phyloP scores from a whole-genome alignment of 2,797 vertebrate genomes.

The Cichlasoma orientale region DNA sequence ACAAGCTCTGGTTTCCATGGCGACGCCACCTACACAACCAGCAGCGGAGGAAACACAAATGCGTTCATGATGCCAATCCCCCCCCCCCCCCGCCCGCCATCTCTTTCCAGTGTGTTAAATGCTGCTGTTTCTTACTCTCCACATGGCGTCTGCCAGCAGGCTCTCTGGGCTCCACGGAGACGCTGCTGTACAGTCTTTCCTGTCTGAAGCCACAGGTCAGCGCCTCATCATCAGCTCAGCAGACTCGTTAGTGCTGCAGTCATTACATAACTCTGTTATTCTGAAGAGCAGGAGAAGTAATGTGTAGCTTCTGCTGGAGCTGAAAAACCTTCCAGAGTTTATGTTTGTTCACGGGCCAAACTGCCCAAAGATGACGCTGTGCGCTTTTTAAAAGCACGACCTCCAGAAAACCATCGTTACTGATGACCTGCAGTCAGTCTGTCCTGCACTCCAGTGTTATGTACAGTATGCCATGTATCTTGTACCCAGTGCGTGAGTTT shows the following conservation, averaged over 20 bases:
- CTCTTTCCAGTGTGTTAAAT: slow-evolving; percentile 1
- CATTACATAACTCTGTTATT: slow-evolving; percentile 4
- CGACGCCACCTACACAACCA: slow-evolving; percentile 70
- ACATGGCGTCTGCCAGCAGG: background rate
- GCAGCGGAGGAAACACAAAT: slow-evolving; percentile 39
- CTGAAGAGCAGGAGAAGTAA: background rate
- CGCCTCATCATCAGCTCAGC: background rate
- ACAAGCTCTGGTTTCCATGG: slow-evolving; percentile 69
- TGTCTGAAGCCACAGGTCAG: slow-evolving; percentile 4
- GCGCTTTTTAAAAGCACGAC: background rate
- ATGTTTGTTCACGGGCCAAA: background rate
- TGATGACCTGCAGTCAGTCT: background rate
- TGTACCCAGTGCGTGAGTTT: no score
- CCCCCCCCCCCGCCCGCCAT: background rate
- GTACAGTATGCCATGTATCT: background rate
- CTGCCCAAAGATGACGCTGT: background rate
- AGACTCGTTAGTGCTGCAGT: background rate
- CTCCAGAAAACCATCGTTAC: background rate
- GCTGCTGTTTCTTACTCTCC: background rate
- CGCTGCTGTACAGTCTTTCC: background rate
- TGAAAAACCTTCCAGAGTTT: background rate
- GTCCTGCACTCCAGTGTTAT: background rate
- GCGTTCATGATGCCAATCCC: slow-evolving; percentile 10
- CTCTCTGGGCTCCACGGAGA: background rate
- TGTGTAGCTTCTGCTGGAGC: background rate